A percentile compares a stretch with the other conserved stretches of the same genome.
Conservation (phyloP, 2,797 vertebrate species). For the Parambassis ranga region DNA sequence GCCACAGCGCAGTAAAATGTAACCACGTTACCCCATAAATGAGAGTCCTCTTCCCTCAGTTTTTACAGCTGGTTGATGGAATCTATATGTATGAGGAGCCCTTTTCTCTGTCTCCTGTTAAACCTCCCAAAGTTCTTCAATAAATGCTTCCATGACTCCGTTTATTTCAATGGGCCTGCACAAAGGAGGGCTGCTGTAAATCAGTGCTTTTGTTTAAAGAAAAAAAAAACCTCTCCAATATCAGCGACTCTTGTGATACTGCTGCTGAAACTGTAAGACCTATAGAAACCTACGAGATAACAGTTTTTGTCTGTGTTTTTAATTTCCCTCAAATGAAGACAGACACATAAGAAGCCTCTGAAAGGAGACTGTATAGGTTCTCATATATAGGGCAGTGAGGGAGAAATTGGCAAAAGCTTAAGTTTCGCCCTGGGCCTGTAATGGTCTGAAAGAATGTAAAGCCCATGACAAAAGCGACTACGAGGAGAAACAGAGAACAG, state of each 20-base stretch:
- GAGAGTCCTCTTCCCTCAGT: slow-evolving; percentile 41
- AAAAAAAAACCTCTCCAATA: slow-evolving; percentile 26
- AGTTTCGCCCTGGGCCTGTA: slow-evolving; percentile 67
- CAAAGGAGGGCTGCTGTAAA: slow-evolving; percentile 68
- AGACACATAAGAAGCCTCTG: slow-evolving; percentile 57
- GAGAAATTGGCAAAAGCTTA: slow-evolving; percentile 74
- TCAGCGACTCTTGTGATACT: slow-evolving; percentile 47
- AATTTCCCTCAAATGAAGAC: slow-evolving; percentile 56
- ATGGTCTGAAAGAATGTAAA: slow-evolving; percentile 76
- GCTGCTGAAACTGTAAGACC: slow-evolving; percentile 55
- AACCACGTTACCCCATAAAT: slow-evolving; percentile 67
- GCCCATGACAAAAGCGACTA: slow-evolving; percentile 64
- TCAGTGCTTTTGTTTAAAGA: slow-evolving; percentile 68
- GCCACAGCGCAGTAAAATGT: slow-evolving; percentile 70
- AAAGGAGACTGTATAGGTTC: slow-evolving; percentile 62
- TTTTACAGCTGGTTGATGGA: slow-evolving; percentile 71
- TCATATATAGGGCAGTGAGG: slow-evolving; percentile 52
- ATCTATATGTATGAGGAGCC: slow-evolving; percentile 64
- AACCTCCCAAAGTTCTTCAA: slow-evolving; percentile 66
- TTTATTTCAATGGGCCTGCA: slow-evolving; percentile 62
- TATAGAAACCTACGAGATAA: slow-evolving; percentile 59
- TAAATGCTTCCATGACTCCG: slow-evolving; percentile 68
- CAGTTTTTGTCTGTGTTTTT: slow-evolving; percentile 48
- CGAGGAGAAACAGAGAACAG: slow-evolving; percentile 69
- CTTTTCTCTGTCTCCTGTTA: slow-evolving; percentile 71